Evolutionary conservation across 2,113 vertebrate species (phyloP).

Genomic region (Heliornis fulica): DNA sequence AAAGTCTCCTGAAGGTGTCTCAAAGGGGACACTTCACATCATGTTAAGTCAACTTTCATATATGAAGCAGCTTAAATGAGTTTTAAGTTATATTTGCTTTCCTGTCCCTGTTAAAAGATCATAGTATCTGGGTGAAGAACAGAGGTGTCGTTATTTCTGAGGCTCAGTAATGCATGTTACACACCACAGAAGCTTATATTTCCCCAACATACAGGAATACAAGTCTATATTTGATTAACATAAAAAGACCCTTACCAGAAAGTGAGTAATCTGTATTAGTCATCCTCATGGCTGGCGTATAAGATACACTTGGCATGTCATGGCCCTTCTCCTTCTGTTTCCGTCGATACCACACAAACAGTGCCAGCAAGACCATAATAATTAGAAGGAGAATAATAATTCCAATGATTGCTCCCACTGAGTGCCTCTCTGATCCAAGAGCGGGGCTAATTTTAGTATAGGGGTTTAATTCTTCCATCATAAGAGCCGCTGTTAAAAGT

Average conservation of each 20-base stretch:
- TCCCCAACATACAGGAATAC: neutral
- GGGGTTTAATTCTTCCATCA: constrained; percentile 99
- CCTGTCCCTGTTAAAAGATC: neutral
- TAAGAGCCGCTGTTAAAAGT: constrained; percentile 87
- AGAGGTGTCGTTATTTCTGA: neutral
- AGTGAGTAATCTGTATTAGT: constrained; percentile 94
- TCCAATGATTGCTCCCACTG: constrained; percentile 94
- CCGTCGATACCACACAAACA: constrained; percentile 95
- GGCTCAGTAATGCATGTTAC: neutral
- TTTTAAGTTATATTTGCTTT: neutral
- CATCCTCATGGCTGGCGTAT: constrained; percentile 92
- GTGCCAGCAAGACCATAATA: constrained; percentile 91
- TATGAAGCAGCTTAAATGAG: neutral
- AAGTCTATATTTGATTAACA: constrained; percentile 49
- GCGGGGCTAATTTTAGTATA: constrained; percentile 99
- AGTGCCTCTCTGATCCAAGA: constrained; percentile 91
- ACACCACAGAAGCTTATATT: constrained; percentile 14
- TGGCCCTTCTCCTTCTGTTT: constrained; percentile 93
- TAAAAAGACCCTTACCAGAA: constrained; percentile 83
- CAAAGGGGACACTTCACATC: neutral
- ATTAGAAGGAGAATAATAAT: constrained; percentile 94
- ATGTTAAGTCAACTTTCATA: neutral
- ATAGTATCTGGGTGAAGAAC: neutral
- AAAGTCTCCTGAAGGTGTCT: neutral
- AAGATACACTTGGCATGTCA: constrained; percentile 94